phyloP scores from a whole-genome alignment of 2,113 vertebrate species.

The Varanus salvator region DNA sequence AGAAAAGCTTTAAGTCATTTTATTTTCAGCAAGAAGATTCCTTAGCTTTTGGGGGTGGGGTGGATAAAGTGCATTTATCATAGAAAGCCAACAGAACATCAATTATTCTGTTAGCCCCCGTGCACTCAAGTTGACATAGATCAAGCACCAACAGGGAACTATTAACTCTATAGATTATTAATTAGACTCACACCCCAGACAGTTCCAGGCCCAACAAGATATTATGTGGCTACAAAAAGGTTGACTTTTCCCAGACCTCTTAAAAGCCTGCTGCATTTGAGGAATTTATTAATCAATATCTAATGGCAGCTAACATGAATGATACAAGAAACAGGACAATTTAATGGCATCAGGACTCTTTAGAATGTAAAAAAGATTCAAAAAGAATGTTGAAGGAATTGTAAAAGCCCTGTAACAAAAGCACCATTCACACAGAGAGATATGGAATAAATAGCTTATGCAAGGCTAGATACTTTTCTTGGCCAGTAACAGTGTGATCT shows the following conservation, averaged over 20 bases:
- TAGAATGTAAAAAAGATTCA: constrained; percentile 46
- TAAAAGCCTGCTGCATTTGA: constrained; percentile 64
- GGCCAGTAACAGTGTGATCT: not conserved
- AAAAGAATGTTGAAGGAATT: constrained; percentile 48
- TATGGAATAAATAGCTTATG: constrained; percentile 39
- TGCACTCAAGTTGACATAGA: constrained; percentile 58
- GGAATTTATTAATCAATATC: constrained; percentile 69
- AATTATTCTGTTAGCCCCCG: constrained; percentile 48
- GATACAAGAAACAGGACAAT: constrained; percentile 59
- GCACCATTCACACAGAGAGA: constrained; percentile 24
- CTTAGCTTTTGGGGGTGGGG: constrained; percentile 40
- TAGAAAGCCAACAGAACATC: constrained; percentile 55
- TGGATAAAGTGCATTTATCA: constrained; percentile 52
- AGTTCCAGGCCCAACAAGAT: constrained; percentile 50
- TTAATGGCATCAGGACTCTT: constrained; percentile 61
- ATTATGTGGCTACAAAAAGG: constrained; percentile 59
- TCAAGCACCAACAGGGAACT: constrained; percentile 65
- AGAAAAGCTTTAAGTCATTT: constrained; percentile 46
- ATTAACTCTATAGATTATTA: constrained; percentile 71
- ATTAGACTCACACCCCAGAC: constrained; percentile 59
- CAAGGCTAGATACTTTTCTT: not conserved
- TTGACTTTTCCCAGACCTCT: constrained; percentile 50
- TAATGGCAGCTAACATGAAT: constrained; percentile 56
- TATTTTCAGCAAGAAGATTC: constrained; percentile 53
- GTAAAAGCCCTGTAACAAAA: constrained; percentile 43